Percentiles rank a stretch among this genome's conserved stretches.
These are phyloP conservation scores for Otus sunia DNA, from an alignment of 2,113 vertebrate genomes.

Conservation along the genomic window DNA sequence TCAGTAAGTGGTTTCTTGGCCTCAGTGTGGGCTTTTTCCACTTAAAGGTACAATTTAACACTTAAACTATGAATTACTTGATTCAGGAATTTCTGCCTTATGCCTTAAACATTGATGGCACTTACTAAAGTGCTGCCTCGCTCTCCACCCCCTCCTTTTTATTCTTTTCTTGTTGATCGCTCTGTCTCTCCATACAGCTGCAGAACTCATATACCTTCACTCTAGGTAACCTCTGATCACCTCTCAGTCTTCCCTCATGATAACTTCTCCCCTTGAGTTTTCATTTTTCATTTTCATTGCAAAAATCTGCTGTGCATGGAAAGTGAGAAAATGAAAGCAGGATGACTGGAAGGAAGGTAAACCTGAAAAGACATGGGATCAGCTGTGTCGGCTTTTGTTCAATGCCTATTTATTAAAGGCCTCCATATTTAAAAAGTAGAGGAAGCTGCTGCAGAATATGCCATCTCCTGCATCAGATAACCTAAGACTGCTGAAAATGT, in stretches of 20 bases:
- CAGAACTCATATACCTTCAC: neutral
- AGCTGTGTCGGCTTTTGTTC: neutral
- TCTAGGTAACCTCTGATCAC: neutral
- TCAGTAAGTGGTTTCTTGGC: conserved; percentile 35
- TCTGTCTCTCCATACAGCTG: neutral
- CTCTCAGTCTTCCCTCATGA: neutral
- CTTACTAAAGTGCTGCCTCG: conserved; percentile 14
- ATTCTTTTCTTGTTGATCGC: neutral
- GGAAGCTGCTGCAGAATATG: neutral
- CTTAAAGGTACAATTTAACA: conserved; percentile 37
- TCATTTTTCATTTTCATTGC: neutral
- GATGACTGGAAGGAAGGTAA: neutral
- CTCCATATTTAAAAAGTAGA: neutral
- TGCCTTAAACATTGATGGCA: conserved; percentile 10
- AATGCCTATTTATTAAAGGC: neutral
- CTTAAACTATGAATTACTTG: conserved; percentile 19
- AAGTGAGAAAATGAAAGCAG: neutral
- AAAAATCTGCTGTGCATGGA: neutral
- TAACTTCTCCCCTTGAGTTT: neutral
- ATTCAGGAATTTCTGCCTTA: conserved; percentile 11
- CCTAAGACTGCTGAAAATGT: neutral
- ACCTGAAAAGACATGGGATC: neutral
- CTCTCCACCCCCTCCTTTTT: neutral
- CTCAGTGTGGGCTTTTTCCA: neutral
- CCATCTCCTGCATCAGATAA: neutral